These are phyloP conservation scores for Drosophila persimilis DNA, from an alignment of 1,140 invertebrate species.

Conservation along the genomic window DNA sequence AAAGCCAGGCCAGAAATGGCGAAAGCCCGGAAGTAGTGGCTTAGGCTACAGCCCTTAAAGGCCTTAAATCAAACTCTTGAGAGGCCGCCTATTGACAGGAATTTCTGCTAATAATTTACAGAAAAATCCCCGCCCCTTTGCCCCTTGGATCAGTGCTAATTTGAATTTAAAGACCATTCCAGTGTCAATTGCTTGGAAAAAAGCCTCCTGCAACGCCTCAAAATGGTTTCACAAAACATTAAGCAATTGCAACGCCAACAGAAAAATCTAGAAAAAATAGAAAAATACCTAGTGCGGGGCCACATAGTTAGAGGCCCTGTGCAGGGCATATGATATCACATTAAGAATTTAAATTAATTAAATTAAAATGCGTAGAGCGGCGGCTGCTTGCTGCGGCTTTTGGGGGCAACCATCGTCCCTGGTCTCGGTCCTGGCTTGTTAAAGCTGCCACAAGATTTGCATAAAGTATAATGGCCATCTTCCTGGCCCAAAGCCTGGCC, in stretches of 20 bases:
- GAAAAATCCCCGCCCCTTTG: background rate
- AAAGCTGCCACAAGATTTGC: conserved; percentile 79
- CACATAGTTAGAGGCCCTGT: conserved; percentile 45
- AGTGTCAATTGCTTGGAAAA: conserved; percentile 74
- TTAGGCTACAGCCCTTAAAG: conserved; percentile 9
- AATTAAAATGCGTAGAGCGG: conserved; percentile 73
- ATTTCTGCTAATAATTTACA: conserved; percentile 50
- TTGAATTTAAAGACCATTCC: conserved; percentile 49
- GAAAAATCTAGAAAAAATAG: conserved; percentile 19
- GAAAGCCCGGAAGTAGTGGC: conserved; percentile 8
- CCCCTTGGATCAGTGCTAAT: conserved; percentile 31
- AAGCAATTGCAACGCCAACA: conserved; percentile 70
- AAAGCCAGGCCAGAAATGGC: conserved; percentile 17
- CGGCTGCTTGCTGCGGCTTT: conserved; percentile 27
- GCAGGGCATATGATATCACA: conserved; percentile 63
- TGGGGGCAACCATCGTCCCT: conserved; percentile 22
- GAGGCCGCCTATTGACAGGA: conserved; percentile 40
- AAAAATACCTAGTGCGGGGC: background rate
- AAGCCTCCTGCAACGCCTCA: conserved; percentile 57
- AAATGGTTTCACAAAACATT: conserved; percentile 71
- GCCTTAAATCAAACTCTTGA: conserved; percentile 64
- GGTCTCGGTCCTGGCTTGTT: conserved; percentile 50
- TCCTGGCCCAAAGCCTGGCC: conserved; percentile 45
- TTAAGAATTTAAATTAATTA: conserved; percentile 81
- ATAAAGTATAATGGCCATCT: conserved; percentile 79